Evolutionary conservation across 2,797 vertebrate species (phyloP).

Genomic region (Melanotaenia nigrans): DNA sequence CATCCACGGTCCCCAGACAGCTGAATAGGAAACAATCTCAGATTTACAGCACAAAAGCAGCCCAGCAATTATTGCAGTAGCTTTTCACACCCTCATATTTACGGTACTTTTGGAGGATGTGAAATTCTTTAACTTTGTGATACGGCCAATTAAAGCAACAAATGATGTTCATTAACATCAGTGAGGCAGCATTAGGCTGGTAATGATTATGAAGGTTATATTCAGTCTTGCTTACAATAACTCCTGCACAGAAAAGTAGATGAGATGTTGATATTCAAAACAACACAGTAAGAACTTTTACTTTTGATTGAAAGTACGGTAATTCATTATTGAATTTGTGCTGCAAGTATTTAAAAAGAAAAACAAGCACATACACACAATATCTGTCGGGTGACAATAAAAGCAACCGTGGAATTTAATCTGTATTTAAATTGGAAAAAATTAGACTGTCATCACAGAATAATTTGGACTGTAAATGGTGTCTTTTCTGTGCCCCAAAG

Average conservation of each 20-base stretch:
- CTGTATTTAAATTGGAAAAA: constrained; percentile 69
- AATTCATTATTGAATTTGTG: constrained; percentile 43
- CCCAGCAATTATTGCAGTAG: constrained; percentile 5
- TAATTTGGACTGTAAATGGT: constrained; percentile 69
- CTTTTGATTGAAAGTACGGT: constrained; percentile 44
- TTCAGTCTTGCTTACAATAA: constrained; percentile 18
- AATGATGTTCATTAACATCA: constrained; percentile 48
- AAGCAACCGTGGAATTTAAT: constrained; percentile 58
- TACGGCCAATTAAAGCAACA: constrained; percentile 40
- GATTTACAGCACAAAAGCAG: constrained; percentile 24
- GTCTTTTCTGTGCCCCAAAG: constrained; percentile 28
- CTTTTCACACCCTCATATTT: constrained; percentile 14
- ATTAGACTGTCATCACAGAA: constrained; percentile 62
- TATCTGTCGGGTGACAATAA: constrained; percentile 18
- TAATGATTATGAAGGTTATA: constrained; percentile 42
- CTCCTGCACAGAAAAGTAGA: constrained; percentile 12
- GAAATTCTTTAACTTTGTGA: constrained; percentile 16
- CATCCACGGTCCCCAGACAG: constrained; percentile 20
- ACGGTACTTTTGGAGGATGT: constrained; percentile 6
- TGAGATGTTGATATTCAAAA: constrained; percentile 46
- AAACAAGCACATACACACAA: not conserved
- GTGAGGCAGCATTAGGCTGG: constrained; percentile 17
- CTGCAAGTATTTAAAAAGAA: not conserved
- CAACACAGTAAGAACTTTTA: constrained; percentile 15
- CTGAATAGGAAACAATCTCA: constrained; percentile 40